Evolutionary conservation across 2,888 invertebrate genomes (phyloP), one percentile per base, ranked within the genome.

Genomic region (Charanyca ferruginea): DNA sequence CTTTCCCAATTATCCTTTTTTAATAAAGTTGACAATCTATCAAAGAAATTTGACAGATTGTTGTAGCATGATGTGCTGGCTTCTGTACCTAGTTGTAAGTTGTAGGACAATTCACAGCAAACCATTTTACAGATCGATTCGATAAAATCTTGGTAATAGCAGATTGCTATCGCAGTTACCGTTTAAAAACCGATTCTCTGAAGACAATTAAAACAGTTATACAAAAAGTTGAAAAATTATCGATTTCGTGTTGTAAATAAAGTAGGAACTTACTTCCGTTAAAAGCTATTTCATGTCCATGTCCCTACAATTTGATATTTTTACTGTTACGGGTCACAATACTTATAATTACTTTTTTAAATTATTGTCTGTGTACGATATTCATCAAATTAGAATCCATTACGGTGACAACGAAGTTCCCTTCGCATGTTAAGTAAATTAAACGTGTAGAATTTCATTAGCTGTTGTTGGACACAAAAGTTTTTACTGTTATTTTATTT

Each of bases 331-430:
- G 28, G 9, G 20, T 58, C 52, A 47, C 54, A 32, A 67, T 35
- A 63, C 16, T 51, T 60, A 66, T 65, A 67, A 66, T 59, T 60
- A 63, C 41, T 49, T 55, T 67, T 79, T 64, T 35, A 49, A 66
- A 63, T 71, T 60, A 73, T 48, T 78, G 48, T 72, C 59, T 45
- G 44, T 66, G 49, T 45, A 61, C 67, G 66, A 71, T 65, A 65
- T 52, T 63, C 72, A 77, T 80, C 74, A 74, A 71, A 74, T 71
- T 74, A 69, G 62, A 80, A 64, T 77, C 74, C 73, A 83, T 80
- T 82, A 83, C 45, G 38, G 66, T 52, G 64, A 77, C 65, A 68
- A 64, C 60, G 25, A 58, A 61, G 45, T 57, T 70, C 49, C 59
- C 41, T 52, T 71, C 58, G 65, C 80, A 63, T 76, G 79, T 66